These are phyloP conservation scores for Psilanteris sp. DNA, from an alignment of 1,140 invertebrate species.

Conservation along the genomic window DNA sequence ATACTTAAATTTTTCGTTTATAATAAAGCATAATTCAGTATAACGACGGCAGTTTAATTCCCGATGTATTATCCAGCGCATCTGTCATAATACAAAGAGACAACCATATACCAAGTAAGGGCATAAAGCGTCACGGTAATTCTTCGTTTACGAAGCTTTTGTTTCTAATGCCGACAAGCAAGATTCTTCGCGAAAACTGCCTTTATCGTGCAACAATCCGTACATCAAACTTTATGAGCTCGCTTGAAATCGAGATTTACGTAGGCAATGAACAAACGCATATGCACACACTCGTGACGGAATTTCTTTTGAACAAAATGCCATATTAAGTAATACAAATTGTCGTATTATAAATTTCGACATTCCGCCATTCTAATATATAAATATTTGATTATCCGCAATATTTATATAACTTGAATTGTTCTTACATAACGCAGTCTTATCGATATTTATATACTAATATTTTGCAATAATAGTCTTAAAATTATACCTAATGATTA, in stretches of 20 bases:
- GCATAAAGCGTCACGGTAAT: conserved; percentile 70
- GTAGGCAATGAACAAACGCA: conserved; percentile 26
- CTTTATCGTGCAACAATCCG: conserved; percentile 65
- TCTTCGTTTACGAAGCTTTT: conserved; percentile 74
- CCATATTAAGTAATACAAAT: no score
- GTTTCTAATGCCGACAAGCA: conserved; percentile 69
- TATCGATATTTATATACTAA: no score
- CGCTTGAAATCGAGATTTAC: conserved; percentile 57
- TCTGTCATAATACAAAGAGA: conserved; percentile 73
- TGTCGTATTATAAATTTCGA: no score
- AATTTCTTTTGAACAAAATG: conserved; percentile 7
- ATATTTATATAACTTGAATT: no score
- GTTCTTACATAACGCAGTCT: no score
- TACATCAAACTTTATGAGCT: conserved; percentile 76
- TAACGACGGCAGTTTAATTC: conserved; percentile 48
- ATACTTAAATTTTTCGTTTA: conserved; percentile 6
- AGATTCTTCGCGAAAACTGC: conserved; percentile 65
- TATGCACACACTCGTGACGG: conserved; percentile 33
- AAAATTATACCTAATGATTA: no score
- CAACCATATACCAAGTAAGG: conserved; percentile 65
- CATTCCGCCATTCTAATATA: no score
- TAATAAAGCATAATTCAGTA: conserved; percentile 11
- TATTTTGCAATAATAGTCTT: no score
- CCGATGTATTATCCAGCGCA: conserved; percentile 52
- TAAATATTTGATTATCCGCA: no score